phyloP scores from a whole-genome alignment of 2,888 invertebrate species.

The Drosophila nr. medialis region DNA sequence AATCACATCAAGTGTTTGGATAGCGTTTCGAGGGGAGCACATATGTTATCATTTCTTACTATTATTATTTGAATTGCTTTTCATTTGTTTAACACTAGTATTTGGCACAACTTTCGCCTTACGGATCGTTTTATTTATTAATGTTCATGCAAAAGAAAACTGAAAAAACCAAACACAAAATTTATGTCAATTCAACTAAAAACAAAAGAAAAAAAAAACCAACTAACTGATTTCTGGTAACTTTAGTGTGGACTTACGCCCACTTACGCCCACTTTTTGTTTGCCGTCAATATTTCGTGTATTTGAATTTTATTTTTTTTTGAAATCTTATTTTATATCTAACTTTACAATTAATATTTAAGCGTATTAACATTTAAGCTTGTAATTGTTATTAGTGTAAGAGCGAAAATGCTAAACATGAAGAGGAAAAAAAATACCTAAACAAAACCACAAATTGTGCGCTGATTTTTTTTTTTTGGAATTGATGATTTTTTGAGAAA shows the following conservation, averaged over 20 bases:
- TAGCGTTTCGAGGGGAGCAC: slow-evolving; percentile 28
- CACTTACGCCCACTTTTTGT: slow-evolving; percentile 32
- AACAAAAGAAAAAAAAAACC: background rate
- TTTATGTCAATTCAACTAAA: slow-evolving; percentile 31
- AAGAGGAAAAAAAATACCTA: background rate
- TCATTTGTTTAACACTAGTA: slow-evolving; percentile 32
- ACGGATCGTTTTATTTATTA: slow-evolving; percentile 32
- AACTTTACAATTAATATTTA: slow-evolving; percentile 73
- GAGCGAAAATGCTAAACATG: slow-evolving; percentile 27
- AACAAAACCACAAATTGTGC: slow-evolving; percentile 22
- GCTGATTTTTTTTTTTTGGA: slow-evolving; percentile 12
- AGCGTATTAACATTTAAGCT: slow-evolving; percentile 77
- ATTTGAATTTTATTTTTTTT: slow-evolving; percentile 38
- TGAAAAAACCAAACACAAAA: slow-evolving; percentile 33
- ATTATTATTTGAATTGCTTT: slow-evolving; percentile 17
- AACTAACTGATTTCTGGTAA: slow-evolving; percentile 36
- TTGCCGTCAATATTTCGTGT: slow-evolving; percentile 50
- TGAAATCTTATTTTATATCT: slow-evolving; percentile 52
- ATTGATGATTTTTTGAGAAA: slow-evolving; percentile 36
- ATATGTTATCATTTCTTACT: slow-evolving; percentile 22
- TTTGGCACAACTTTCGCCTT: slow-evolving; percentile 22
- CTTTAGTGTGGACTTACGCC: slow-evolving; percentile 28
- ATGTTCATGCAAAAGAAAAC: no score
- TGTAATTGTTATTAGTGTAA: slow-evolving; percentile 64
- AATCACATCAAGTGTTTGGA: slow-evolving; percentile 25